Evolutionary conservation across 1,140 invertebrate genomes (phyloP).

Genomic region (Calephelis nemesis): DNA sequence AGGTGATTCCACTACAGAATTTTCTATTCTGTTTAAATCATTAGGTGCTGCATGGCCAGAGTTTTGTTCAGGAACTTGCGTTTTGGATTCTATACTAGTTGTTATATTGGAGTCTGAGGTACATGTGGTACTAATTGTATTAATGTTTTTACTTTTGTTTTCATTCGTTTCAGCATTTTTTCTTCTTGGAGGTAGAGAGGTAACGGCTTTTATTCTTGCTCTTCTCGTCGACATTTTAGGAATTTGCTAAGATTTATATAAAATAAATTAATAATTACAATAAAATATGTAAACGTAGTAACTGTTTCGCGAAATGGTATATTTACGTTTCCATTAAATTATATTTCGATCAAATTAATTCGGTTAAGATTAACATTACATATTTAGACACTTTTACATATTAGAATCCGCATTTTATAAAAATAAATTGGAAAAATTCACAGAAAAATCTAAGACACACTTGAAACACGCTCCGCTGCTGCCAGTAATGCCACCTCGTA

Average conservation of each 20-base stretch:
- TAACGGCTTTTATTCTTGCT: constrained; percentile 71
- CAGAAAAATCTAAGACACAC: neutral
- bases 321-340: too few relatives aligned
- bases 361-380: too few relatives aligned
- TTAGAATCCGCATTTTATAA: neutral
- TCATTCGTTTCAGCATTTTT: constrained; percentile 55
- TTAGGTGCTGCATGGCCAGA: neutral
- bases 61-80: neutral
- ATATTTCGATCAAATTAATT: too few relatives aligned
- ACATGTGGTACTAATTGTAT: neutral
- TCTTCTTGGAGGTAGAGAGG: constrained; percentile 61
- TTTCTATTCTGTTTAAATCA: neutral
- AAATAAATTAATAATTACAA: constrained; percentile 6
- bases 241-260: constrained; percentile 14
- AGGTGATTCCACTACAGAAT: too few relatives aligned
- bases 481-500: neutral
- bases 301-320: neutral
- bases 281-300: constrained; percentile 5
- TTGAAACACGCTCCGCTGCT: neutral
- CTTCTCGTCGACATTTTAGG: constrained; percentile 64
- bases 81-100: constrained; percentile 1
- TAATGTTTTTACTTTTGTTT: constrained; percentile 37
- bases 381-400: too few relatives aligned
- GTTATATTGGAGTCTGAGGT: constrained; percentile 13
- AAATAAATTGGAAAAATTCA: too few relatives aligned